phyloP scores from a whole-genome alignment of 2,888 invertebrate genomes.

The Clostera curtula region DNA sequence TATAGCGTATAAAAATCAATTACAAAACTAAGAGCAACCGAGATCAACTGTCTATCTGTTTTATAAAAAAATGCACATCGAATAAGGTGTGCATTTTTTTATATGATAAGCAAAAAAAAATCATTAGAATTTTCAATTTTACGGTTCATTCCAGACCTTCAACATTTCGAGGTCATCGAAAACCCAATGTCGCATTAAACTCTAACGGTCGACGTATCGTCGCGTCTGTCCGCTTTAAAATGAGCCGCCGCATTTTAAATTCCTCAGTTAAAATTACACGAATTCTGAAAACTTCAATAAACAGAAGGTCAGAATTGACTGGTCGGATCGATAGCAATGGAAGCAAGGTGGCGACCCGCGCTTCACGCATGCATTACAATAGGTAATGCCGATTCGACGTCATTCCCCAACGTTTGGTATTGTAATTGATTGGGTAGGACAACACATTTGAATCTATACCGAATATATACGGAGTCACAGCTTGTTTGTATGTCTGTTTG shows the following conservation, averaged over 20 bases:
- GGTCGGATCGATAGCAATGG: slow-evolving; percentile 31
- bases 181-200: no score
- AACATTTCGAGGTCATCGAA: slow-evolving; percentile 53
- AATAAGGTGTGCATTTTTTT: no score
- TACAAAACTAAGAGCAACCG: no score
- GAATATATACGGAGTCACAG: no score
- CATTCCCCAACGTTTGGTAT: slow-evolving; percentile 37
- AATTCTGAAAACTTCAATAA: slow-evolving; percentile 5
- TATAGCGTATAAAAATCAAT: no score
- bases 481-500: no score
- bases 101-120: slow-evolving; percentile 10
- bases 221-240: slow-evolving; percentile 24
- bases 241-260: slow-evolving; percentile 22
- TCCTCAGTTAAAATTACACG: slow-evolving; percentile 4
- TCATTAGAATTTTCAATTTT: slow-evolving; percentile 33
- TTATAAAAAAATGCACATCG: no score
- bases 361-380: slow-evolving; percentile 65
- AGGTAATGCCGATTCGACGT: slow-evolving; percentile 52
- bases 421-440: slow-evolving; percentile 29
- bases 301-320: slow-evolving; percentile 30
- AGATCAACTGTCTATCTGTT: no score
- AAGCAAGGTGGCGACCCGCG: slow-evolving; percentile 50
- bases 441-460: slow-evolving; percentile 5
- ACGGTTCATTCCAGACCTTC: slow-evolving; percentile 36
- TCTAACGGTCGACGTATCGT: slow-evolving; percentile 22